Base-by-base conservation (phyloP, 2,797 vertebrate genomes). In the Echiichthys vipera region DNA sequence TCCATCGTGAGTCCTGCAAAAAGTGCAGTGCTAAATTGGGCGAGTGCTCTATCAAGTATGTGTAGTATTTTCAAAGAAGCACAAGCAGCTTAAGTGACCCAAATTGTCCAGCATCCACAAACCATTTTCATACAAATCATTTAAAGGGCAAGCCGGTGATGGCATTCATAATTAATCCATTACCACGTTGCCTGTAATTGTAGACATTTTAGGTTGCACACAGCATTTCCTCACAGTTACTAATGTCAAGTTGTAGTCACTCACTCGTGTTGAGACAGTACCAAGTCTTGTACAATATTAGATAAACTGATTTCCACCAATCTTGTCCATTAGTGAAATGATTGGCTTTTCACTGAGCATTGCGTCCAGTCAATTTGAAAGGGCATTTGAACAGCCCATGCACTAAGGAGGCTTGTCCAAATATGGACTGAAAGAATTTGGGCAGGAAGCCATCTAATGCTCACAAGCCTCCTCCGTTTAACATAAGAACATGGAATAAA, bases 401-500 rank as follows among this genome's bases (percentile, higher is more conserved):
- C 65, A 62, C 57, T 79, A 50, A 68, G 12, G 2, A 62, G 20
- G 24, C 56, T 69, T 65, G 30, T 83, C 64, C 34, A 77, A 72
- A 78, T 69, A 46, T 45, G 49, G 30, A 56, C 29, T 34, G 58
- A 58, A 49, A 53, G 56, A 59, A 68, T 81, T 80, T 64, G 29
- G 54, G 46, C 78, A 37, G 53, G 15, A 64, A 67, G 20, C 58
- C 61, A 67, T 80, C 50, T 68, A 62, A 63, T 61, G 47, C 49
- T 78, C 71, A 47, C 37, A 53, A 74, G 67, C 65, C 58, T 65
- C 65, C 58, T 65, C 68, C 42, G 5, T 74, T 63, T 66, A 65
- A 81, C 80, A 75, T 50, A 65, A 77, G 67, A 50, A 75, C 61
- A 63, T 36, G 62, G 22, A 71, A 71, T 82, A 74, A 85, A 84